phyloP scores from a whole-genome alignment of 2,888 invertebrate species.

The Melanostoma scalare region DNA sequence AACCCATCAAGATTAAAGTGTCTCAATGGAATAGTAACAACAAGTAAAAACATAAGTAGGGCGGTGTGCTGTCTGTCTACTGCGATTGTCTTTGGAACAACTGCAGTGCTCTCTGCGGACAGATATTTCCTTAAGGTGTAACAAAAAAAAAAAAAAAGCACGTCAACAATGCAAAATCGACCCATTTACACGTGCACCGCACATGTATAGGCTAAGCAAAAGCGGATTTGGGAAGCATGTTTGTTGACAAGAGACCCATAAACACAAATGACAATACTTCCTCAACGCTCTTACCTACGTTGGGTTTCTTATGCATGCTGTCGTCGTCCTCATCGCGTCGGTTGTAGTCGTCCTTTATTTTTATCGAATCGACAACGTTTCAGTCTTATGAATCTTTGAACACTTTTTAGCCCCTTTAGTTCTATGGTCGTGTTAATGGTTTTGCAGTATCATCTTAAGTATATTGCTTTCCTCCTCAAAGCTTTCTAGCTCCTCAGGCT shows the following conservation, averaged over 20 bases:
- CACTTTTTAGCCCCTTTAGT: constrained; percentile 79
- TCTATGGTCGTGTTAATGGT: constrained; percentile 76
- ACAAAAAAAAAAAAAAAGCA: constrained; percentile 19
- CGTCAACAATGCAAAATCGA: constrained; percentile 54
- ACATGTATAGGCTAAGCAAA: constrained; percentile 53
- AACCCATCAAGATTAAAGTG: constrained; percentile 63
- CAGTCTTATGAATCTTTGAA: constrained; percentile 80
- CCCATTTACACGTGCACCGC: constrained; percentile 57
- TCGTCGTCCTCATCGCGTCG: constrained; percentile 17
- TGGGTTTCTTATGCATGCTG: not conserved
- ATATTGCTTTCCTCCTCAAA: constrained; percentile 43
- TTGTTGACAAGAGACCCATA: constrained; percentile 52
- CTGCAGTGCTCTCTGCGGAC: constrained; percentile 29
- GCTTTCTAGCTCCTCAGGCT: constrained; percentile 27
- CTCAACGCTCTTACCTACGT: constrained; percentile 29
- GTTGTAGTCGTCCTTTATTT: constrained; percentile 59
- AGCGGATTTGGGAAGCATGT: constrained; percentile 57
- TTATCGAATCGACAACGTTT: constrained; percentile 71
- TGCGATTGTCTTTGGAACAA: constrained; percentile 22
- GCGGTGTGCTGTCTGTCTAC: constrained; percentile 32
- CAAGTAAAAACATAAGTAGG: constrained; percentile 19
- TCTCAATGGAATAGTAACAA: constrained; percentile 51
- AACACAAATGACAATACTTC: constrained; percentile 64
- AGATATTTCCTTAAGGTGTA: constrained; percentile 27
- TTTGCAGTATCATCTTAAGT: constrained; percentile 67